phyloP scores from a whole-genome alignment of 2,797 vertebrate genomes.

The Pithecia hirsuta region DNA sequence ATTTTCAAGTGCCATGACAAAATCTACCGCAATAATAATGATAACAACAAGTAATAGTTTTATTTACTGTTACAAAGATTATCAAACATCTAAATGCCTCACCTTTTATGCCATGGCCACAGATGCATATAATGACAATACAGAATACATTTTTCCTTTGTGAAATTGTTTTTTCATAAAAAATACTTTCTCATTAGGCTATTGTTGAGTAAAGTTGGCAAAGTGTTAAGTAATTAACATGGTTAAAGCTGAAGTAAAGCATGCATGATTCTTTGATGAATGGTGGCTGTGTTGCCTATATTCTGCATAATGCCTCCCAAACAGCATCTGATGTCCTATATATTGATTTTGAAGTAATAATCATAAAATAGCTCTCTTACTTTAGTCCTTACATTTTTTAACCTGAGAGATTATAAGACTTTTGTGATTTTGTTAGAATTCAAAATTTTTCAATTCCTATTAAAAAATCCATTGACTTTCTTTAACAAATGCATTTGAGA shows the following conservation, averaged over 20 bases:
- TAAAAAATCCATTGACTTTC: neutral
- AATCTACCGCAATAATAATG: neutral
- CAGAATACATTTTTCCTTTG: neutral
- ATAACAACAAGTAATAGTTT: neutral
- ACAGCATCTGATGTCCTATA: neutral
- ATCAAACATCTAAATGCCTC: neutral
- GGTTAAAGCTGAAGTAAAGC: neutral
- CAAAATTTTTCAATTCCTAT: neutral
- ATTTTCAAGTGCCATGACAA: neutral
- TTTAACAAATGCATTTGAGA: conserved; percentile 18
- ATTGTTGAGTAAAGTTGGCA: neutral
- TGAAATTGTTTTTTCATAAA: neutral
- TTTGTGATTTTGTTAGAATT: conserved; percentile 10
- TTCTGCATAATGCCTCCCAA: neutral
- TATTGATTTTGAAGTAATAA: neutral
- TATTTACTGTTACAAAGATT: neutral
- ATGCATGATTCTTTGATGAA: neutral
- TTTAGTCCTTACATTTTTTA: conserved; percentile 1
- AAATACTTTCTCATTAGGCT: neutral
- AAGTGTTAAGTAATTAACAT: neutral
- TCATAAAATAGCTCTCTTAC: neutral
- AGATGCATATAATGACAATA: neutral
- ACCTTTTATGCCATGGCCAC: neutral
- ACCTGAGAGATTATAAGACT: neutral
- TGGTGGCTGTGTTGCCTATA: neutral